These are phyloP conservation scores for Euglossa dilemma DNA, from an alignment of 1,140 invertebrate genomes.

Conservation along the genomic window DNA sequence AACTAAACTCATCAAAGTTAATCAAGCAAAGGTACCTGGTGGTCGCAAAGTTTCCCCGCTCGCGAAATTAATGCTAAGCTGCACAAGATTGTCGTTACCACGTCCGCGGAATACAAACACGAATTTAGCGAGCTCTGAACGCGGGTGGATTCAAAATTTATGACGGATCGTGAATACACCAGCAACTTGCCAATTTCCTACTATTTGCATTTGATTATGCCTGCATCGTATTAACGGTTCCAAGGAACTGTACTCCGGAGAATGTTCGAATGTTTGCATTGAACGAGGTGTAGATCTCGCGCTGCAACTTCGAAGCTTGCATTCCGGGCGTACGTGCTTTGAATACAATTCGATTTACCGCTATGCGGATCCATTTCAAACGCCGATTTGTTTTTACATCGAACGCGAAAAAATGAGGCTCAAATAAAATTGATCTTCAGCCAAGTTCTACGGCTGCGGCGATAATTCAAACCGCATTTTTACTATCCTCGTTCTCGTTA, in stretches of 20 bases:
- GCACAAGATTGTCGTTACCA: neutral
- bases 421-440: neutral
- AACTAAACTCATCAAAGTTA: neutral
- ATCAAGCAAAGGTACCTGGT: neutral
- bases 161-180: neutral
- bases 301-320: neutral
- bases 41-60: neutral
- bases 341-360: neutral
- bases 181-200: neutral
- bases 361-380: neutral
- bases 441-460: no score
- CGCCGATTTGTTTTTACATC: neutral
- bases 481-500: no score
- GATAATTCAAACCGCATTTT: no score
- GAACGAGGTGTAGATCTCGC: neutral
- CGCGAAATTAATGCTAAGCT: neutral
- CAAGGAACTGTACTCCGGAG: neutral
- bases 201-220: slow-evolving; percentile 3
- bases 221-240: neutral
- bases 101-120: neutral
- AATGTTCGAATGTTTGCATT: neutral
- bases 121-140: neutral
- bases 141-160: neutral
- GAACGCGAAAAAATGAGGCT: neutral
- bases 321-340: neutral